phyloP scores from a whole-genome alignment of 1,140 invertebrate species.

The Dinoponera quadriceps region DNA sequence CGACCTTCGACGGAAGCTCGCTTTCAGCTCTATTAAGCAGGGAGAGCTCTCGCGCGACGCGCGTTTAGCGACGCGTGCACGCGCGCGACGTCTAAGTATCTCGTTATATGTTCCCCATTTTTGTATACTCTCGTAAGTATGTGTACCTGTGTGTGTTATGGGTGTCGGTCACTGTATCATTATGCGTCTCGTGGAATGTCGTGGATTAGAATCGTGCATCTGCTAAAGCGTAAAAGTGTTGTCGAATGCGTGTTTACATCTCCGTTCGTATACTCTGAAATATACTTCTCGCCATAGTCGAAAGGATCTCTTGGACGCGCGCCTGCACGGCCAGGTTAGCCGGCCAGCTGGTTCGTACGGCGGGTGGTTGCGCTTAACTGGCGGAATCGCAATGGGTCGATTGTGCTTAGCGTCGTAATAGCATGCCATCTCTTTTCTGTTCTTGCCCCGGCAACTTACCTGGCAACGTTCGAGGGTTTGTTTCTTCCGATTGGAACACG shows the following conservation, averaged over 20 bases:
- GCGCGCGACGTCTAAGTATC: slow-evolving; percentile 54
- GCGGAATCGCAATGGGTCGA: slow-evolving; percentile 65
- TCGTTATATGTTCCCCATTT: slow-evolving; percentile 59
- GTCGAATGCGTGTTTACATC: slow-evolving; percentile 33
- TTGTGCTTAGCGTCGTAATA: slow-evolving; percentile 34
- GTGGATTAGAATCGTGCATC: slow-evolving; percentile 39
- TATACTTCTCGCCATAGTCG: slow-evolving; percentile 54
- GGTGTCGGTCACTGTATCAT: slow-evolving; percentile 26
- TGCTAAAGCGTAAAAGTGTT: slow-evolving; percentile 39
- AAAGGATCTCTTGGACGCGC: slow-evolving; percentile 58
- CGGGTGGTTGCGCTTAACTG: slow-evolving; percentile 60
- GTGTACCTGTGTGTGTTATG: neutral
- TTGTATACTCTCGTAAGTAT: slow-evolving; percentile 44
- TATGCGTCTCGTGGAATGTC: slow-evolving; percentile 42
- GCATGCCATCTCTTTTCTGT: slow-evolving; percentile 28
- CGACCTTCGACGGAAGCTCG: neutral
- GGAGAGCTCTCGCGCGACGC: neutral
- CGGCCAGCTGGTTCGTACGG: slow-evolving; percentile 60
- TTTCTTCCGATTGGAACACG: slow-evolving; percentile 59
- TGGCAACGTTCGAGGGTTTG: slow-evolving; percentile 55
- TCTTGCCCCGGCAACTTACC: slow-evolving; percentile 49
- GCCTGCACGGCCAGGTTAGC: slow-evolving; percentile 25
- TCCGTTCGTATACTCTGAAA: slow-evolving; percentile 62
- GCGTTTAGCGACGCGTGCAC: slow-evolving; percentile 46
- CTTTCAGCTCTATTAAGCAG: slow-evolving; percentile 2